A percentile compares a stretch with the other conserved stretches of the same genome.
phyloP scores from a whole-genome alignment of 2,888 invertebrate species.

The Congeria kusceri region DNA sequence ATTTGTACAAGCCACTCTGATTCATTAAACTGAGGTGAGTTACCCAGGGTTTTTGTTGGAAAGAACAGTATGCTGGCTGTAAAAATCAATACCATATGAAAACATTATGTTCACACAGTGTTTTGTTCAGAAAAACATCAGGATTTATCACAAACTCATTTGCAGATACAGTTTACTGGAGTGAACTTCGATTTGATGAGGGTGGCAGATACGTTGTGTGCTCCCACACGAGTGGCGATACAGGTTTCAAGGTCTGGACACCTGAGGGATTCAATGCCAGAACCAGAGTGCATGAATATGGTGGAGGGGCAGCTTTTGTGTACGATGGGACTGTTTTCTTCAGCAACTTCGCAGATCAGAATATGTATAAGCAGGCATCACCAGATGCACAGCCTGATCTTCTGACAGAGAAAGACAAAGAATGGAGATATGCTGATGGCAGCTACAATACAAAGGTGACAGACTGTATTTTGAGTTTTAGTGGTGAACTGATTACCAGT shows the following conservation, averaged over 20 bases:
- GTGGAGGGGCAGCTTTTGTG: conserved; percentile 84
- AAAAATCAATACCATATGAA: no score
- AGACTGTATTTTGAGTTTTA: not conserved
- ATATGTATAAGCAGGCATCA: conserved; percentile 77
- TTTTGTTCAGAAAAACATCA: no score
- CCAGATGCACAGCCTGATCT: conserved; percentile 68
- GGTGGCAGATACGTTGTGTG: conserved; percentile 82
- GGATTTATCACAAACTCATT: no score
- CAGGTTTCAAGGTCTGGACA: conserved; percentile 74
- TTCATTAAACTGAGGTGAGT: no score
- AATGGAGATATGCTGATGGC: conserved; percentile 81
- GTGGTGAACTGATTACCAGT: no score
- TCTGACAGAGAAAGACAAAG: conserved; percentile 73
- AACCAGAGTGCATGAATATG: conserved; percentile 86
- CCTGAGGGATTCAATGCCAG: conserved; percentile 80
- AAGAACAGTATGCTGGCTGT: no score
- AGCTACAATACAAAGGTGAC: conserved; percentile 65
- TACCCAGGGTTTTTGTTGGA: no score
- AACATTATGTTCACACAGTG: no score
- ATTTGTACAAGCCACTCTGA: no score
- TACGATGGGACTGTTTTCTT: conserved; percentile 80
- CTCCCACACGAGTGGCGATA: conserved; percentile 67
- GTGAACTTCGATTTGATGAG: conserved; percentile 80
- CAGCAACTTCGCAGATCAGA: conserved; percentile 82
- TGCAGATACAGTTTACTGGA: conserved; percentile 82